A percentile compares a stretch with the other conserved stretches of the same genome.
phyloP scores from a whole-genome alignment of 2,888 invertebrate genomes.

The Cerceris rybyensis region DNA sequence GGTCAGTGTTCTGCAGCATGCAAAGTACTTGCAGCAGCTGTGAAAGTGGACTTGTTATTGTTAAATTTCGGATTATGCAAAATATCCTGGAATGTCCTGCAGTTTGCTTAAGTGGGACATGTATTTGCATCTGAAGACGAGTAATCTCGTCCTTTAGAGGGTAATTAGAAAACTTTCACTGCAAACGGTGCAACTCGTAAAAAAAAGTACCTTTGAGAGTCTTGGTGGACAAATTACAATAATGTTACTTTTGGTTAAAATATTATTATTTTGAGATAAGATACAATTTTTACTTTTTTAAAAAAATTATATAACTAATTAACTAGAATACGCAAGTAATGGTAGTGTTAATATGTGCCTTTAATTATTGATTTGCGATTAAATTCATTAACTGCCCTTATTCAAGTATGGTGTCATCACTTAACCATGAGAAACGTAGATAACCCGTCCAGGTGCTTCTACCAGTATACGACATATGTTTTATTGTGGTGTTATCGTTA shows the following conservation, averaged over 20 bases:
- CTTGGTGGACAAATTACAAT: neutral
- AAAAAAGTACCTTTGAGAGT: constrained; percentile 7
- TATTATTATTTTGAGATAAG: neutral
- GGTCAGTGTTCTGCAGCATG: constrained; percentile 70
- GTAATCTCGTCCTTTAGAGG: constrained; percentile 56
- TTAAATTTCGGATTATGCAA: constrained; percentile 74
- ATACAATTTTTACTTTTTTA: no score
- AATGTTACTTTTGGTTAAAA: neutral
- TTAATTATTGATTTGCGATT: neutral
- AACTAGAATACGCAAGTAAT: no score
- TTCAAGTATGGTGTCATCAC: constrained; percentile 64
- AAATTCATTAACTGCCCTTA: constrained; percentile 22
- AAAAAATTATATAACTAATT: no score
- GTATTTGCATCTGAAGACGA: constrained; percentile 71
- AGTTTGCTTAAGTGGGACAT: constrained; percentile 67
- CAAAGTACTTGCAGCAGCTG: constrained; percentile 60
- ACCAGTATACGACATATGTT: constrained; percentile 72
- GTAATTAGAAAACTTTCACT: constrained; percentile 56
- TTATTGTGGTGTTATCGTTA: constrained; percentile 76
- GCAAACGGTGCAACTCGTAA: constrained; percentile 3
- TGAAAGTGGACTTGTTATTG: constrained; percentile 63
- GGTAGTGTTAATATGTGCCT: neutral
- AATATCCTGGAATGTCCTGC: constrained; percentile 62
- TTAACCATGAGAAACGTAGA: constrained; percentile 73
- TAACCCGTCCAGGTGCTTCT: constrained; percentile 75